Evolutionary conservation across 92 coral and sea anemone genomes (phyloP).

Genomic region (Paramuricea clavata): DNA sequence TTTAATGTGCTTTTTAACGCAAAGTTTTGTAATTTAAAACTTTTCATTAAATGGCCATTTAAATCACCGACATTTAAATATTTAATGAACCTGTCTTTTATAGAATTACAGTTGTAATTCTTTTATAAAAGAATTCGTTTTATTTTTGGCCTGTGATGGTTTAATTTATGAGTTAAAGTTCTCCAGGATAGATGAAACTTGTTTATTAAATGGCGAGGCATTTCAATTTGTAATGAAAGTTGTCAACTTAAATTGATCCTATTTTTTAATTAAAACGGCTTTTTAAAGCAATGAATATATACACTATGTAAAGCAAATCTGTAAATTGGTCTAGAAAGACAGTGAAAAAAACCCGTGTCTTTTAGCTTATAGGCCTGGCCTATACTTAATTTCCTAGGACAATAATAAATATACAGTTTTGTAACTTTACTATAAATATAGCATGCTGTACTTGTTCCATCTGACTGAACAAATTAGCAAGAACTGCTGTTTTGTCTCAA

Average conservation of each 20-base stretch:
- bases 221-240: no score
- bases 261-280: background rate
- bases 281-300: background rate
- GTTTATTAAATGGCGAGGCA: no score
- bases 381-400: no score
- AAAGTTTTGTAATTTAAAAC: background rate
- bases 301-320: background rate
- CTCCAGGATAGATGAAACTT: no score
- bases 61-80: conserved; percentile 4
- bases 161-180: no score
- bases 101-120: background rate
- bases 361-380: background rate
- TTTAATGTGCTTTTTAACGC: background rate
- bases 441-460: no score
- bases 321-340: background rate
- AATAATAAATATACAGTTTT: no score
- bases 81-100: conserved; percentile 7
- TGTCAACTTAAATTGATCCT: no score
- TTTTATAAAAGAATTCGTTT: background rate
- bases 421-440: no score
- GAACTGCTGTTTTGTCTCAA: conserved; percentile 15
- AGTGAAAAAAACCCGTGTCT: background rate
- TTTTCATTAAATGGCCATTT: background rate
- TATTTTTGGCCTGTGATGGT: background rate
- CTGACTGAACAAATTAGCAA: no score